Conservation (phyloP, 2,797 vertebrate genomes). For the Gymnocypris eckloni region DNA sequence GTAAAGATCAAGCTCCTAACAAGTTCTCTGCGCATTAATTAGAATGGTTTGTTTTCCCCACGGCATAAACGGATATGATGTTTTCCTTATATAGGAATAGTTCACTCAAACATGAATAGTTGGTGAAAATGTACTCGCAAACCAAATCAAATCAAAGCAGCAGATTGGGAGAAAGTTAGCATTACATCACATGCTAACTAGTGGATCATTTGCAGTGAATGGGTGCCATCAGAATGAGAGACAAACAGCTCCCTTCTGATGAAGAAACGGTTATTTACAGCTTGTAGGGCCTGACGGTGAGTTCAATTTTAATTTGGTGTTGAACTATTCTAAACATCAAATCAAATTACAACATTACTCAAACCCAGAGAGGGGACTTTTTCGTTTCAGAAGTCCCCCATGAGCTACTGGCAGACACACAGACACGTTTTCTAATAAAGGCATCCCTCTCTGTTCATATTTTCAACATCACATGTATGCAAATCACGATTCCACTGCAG, state of each 20-base stretch:
- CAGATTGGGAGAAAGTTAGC: too few relatives aligned
- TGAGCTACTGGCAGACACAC: not conserved
- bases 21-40: too few relatives aligned
- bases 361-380: not conserved
- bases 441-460: not conserved
- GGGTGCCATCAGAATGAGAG: too few relatives aligned
- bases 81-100: too few relatives aligned
- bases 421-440: not conserved
- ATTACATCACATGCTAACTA: too few relatives aligned
- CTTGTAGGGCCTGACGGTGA: not conserved
- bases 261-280: not conserved
- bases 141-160: too few relatives aligned
- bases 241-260: not conserved
- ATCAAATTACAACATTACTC: not conserved
- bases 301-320: not conserved
- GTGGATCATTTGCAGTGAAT: too few relatives aligned
- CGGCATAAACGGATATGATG: too few relatives aligned
- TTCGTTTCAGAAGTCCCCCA: not conserved
- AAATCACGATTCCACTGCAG: not conserved
- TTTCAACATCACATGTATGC: conserved; percentile 17
- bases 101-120: too few relatives aligned
- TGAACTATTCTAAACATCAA: not conserved
- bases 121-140: too few relatives aligned
- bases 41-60: too few relatives aligned
- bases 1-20: too few relatives aligned